phyloP scores from a whole-genome alignment of 2,797 vertebrate species.

The Orientallactaga sibirica region DNA sequence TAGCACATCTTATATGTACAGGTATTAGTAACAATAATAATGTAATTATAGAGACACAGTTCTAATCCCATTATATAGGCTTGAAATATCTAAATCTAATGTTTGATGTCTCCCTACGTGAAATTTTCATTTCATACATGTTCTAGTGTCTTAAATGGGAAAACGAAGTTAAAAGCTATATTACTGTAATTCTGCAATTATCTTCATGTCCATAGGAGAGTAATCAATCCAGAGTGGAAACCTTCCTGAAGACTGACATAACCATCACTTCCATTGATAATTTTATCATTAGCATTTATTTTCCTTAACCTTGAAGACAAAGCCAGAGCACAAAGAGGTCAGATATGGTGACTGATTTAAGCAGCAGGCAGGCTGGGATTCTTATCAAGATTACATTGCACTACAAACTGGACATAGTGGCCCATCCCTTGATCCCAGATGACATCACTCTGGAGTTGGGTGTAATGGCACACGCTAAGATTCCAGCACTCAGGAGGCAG shows the following conservation, averaged over 20 bases:
- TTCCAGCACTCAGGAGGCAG: too few species aligned
- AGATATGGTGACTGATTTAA: too few species aligned
- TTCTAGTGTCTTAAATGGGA: background rate
- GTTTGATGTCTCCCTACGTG: background rate
- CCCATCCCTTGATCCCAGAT: background rate
- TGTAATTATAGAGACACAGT: background rate
- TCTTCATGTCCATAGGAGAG: background rate
- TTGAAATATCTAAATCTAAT: background rate
- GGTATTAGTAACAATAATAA: background rate
- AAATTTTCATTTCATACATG: constrained; percentile 35
- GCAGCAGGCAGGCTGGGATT: background rate
- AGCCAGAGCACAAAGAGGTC: background rate
- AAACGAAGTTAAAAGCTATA: background rate
- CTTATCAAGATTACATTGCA: background rate
- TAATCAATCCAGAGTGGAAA: background rate
- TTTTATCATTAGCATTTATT: background rate
- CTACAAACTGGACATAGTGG: background rate
- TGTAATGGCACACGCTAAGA: too few species aligned
- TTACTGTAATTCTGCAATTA: background rate
- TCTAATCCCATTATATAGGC: background rate
- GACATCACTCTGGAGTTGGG: background rate
- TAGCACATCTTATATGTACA: background rate
- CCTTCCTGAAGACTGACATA: background rate
- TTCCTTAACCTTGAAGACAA: background rate
- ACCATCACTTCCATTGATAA: background rate